phyloP scores from a whole-genome alignment of 2,797 vertebrate species.

The Ctenosaura bakeri region DNA sequence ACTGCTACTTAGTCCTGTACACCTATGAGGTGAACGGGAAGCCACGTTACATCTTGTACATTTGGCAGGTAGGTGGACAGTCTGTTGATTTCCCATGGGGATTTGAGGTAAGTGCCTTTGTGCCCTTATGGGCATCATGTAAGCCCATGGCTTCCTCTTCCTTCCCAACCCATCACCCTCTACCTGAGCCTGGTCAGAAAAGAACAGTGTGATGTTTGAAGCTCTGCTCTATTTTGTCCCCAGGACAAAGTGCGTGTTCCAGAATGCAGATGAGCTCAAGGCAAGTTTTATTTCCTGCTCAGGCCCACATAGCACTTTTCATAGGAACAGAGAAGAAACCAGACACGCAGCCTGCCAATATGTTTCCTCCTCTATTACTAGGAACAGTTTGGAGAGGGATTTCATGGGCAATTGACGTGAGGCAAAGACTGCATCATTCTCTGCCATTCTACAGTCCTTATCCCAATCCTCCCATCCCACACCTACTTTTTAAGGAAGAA shows the following conservation, averaged over 20 bases:
- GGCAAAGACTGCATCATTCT: neutral
- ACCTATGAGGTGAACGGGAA: conserved; percentile 84
- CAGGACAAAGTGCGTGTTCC: too few species aligned
- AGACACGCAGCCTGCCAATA: neutral
- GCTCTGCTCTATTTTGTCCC: too few species aligned
- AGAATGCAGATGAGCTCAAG: too few species aligned
- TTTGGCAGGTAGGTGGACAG: conserved; percentile 87
- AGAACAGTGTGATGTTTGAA: too few species aligned
- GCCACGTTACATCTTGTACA: conserved; percentile 87
- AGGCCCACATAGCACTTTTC: too few species aligned
- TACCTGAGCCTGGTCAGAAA: neutral
- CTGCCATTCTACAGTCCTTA: too few species aligned
- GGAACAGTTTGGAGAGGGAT: neutral
- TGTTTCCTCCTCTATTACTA: neutral
- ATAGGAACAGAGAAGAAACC: neutral
- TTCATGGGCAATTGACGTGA: neutral
- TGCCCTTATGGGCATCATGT: neutral
- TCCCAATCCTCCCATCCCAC: too few species aligned
- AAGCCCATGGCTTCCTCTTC: neutral
- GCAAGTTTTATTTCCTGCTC: too few species aligned
- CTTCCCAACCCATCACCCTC: neutral
- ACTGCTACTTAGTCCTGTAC: conserved; percentile 92
- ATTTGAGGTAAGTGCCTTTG: too few species aligned
- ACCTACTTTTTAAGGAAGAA: neutral
- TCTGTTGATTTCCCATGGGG: neutral